Evolutionary conservation across 2,113 vertebrate genomes (phyloP).

Genomic region (Proteles cristata): DNA sequence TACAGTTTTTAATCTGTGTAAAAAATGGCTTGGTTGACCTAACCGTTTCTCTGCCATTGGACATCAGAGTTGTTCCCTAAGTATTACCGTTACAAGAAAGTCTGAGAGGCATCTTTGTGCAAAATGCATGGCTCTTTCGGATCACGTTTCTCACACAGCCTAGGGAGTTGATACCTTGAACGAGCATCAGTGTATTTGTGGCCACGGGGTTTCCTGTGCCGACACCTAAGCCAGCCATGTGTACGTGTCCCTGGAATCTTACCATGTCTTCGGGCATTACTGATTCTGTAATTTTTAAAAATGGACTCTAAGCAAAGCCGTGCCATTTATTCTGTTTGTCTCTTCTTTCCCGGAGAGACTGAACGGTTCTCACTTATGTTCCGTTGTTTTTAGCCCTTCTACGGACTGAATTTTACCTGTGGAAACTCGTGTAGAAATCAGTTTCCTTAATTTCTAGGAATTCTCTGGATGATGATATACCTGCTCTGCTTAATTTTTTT

Average conservation of each 20-base stretch:
- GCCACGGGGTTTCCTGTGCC: not conserved
- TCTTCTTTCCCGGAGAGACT: not conserved
- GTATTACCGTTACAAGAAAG: not conserved
- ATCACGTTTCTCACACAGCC: rapidly evolving
- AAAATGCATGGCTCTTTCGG: rapidly evolving
- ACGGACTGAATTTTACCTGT: not conserved
- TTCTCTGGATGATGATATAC: not conserved
- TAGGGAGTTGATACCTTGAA: not conserved
- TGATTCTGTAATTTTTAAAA: rapidly evolving
- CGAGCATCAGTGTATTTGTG: not conserved
- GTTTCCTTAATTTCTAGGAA: not conserved
- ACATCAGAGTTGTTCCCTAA: not conserved
- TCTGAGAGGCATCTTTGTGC: not conserved
- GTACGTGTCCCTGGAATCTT: rapidly evolving
- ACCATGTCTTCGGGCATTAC: rapidly evolving
- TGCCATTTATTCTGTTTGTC: no score
- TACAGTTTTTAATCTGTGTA: not conserved
- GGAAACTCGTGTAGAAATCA: not conserved
- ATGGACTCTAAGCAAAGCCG: not conserved
- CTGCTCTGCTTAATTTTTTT: not conserved
- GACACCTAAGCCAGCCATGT: rapidly evolving
- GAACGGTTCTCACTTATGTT: not conserved
- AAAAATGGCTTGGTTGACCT: not conserved
- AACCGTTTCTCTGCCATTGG: not conserved
- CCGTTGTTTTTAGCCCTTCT: not conserved